Conservation (phyloP, 2,888 invertebrate species). For the Drosophila tanythrix region DNA sequence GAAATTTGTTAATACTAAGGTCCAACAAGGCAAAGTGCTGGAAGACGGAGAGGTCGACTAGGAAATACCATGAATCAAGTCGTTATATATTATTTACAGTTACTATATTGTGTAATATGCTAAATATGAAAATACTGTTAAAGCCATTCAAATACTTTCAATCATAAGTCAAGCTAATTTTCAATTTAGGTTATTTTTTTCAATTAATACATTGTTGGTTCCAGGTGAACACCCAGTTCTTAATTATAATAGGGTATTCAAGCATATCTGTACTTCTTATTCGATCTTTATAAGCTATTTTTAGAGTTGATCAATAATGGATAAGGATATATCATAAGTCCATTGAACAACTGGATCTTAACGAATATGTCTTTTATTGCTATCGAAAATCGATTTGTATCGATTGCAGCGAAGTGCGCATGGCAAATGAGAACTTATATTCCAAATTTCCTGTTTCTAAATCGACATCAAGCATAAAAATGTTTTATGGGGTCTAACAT, state of each 20-base stretch:
- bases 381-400: background rate
- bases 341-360: background rate
- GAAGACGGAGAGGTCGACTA: background rate
- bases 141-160: background rate
- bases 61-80: background rate
- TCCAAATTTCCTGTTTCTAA: background rate
- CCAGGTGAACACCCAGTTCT: background rate
- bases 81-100: too few species aligned
- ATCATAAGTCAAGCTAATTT: background rate
- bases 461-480: background rate
- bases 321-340: background rate
- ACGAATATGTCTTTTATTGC: background rate
- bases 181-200: background rate
- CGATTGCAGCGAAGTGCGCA: background rate
- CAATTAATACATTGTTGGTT: too few species aligned
- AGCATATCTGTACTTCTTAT: background rate
- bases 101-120: background rate
- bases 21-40: background rate
- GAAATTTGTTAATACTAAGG: slow-evolving; percentile 21
- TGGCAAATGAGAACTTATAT: too few species aligned
- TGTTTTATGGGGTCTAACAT: background rate
- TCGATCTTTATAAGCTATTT: too few species aligned
- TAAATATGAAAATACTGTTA: background rate
- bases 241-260: background rate
- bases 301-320: background rate